Conservation (phyloP, 2,797 vertebrate species). For the Notamacropus eugenii region DNA sequence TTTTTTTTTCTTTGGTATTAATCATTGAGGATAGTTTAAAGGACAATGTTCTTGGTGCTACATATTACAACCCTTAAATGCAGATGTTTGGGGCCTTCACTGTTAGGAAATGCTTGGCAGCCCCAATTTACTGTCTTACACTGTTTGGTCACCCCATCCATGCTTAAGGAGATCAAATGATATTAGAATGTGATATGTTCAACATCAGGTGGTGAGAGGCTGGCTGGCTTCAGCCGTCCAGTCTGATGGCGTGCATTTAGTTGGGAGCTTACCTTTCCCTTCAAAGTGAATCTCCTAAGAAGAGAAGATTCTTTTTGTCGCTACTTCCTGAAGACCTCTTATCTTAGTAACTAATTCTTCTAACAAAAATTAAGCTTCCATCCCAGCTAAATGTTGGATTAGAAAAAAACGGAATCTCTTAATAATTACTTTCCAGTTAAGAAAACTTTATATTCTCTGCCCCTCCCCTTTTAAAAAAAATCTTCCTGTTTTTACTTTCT, state of each 20-base stretch:
- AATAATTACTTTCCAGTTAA: constrained; percentile 69
- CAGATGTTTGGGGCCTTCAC: constrained; percentile 36
- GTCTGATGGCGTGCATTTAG: constrained; percentile 46
- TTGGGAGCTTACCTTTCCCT: constrained; percentile 62
- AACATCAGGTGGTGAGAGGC: constrained; percentile 43
- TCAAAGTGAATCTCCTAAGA: constrained; percentile 63
- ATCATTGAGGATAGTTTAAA: constrained; percentile 76
- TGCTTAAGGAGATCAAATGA: constrained; percentile 73
- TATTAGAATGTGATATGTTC: constrained; percentile 62
- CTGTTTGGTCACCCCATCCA: constrained; percentile 73
- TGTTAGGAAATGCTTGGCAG: constrained; percentile 62
- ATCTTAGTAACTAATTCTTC: constrained; percentile 57
- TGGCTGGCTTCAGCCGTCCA: constrained; percentile 49
- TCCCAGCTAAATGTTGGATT: constrained; percentile 61
- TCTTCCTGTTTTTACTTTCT: constrained; percentile 67
- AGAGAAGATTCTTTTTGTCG: constrained; percentile 59
- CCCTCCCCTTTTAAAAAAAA: not conserved
- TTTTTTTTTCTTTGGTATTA: constrained; percentile 52
- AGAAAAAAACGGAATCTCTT: constrained; percentile 65
- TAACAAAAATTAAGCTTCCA: constrained; percentile 61
- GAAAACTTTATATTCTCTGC: constrained; percentile 74
- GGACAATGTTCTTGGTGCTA: constrained; percentile 86
- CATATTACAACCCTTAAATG: constrained; percentile 70
- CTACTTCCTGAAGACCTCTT: constrained; percentile 60
- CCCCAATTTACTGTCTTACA: constrained; percentile 74